Percentiles rank a stretch among this genome's conserved stretches.
These are phyloP conservation scores for Xylocampa areola DNA, from an alignment of 2,888 invertebrate species.

Conservation along the genomic window DNA sequence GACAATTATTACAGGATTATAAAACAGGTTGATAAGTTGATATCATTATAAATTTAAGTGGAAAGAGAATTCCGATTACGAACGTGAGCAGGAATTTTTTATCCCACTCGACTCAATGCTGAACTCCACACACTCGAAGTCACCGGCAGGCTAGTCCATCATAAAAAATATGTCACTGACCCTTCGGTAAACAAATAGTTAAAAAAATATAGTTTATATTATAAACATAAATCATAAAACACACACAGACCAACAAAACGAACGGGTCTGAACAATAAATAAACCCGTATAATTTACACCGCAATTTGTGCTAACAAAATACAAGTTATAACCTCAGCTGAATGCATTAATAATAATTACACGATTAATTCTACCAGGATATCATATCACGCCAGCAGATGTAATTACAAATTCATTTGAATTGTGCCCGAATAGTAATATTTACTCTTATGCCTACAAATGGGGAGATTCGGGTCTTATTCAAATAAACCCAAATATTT, in stretches of 20 bases:
- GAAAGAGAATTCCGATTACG: too few relatives aligned
- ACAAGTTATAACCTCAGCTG: constrained; percentile 31
- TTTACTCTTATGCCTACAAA: constrained; percentile 13
- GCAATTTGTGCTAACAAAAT: constrained; percentile 19
- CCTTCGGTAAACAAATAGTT: too few relatives aligned
- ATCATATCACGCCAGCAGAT: constrained; percentile 32
- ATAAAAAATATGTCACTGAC: too few relatives aligned
- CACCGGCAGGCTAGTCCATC: too few relatives aligned
- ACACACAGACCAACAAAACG: too few relatives aligned
- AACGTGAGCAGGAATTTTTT: too few relatives aligned
- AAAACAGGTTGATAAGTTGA: neutral
- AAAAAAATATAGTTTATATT: too few relatives aligned
- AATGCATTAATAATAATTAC: constrained; percentile 50
- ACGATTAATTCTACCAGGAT: constrained; percentile 38
- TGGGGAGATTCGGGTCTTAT: constrained; percentile 20
- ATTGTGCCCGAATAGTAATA: constrained; percentile 35
- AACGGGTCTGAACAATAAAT: neutral
- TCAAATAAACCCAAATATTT: constrained; percentile 3
- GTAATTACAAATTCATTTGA: constrained; percentile 54
- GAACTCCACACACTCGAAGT: too few relatives aligned
- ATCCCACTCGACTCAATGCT: too few relatives aligned
- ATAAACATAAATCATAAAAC: too few relatives aligned
- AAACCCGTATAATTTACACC: constrained; percentile 9
- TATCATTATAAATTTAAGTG: too few relatives aligned
- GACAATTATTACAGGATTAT: constrained; percentile 15